These are phyloP conservation scores for Synanthedon tipuliformis DNA, from an alignment of 2,888 invertebrate species.

Conservation along the genomic window DNA sequence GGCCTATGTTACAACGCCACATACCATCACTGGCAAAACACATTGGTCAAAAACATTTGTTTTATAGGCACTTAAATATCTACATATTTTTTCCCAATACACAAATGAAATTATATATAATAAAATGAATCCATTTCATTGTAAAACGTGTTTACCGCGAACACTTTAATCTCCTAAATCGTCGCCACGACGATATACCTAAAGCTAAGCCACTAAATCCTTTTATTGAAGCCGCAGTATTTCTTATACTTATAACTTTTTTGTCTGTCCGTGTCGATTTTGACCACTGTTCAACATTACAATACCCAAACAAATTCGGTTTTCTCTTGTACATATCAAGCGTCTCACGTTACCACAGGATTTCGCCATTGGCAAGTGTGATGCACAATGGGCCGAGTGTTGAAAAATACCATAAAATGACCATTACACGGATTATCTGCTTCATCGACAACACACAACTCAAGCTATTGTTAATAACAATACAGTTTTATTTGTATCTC, in stretches of 20 bases:
- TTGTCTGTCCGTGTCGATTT: constrained; percentile 18
- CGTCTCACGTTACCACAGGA: constrained; percentile 21
- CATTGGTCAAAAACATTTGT: too few species aligned
- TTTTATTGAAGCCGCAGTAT: constrained; percentile 23
- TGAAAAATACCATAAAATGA: constrained; percentile 19
- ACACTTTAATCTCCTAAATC: constrained; percentile 22
- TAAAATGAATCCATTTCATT: constrained; percentile 5
- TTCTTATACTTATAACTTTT: constrained; percentile 23
- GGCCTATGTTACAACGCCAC: too few species aligned
- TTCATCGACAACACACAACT: neutral
- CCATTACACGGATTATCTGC: constrained; percentile 16
- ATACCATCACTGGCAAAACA: too few species aligned
- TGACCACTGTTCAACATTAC: constrained; percentile 30
- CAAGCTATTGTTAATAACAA: too few species aligned
- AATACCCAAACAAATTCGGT: constrained; percentile 17
- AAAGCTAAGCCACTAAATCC: constrained; percentile 25
- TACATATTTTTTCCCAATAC: too few species aligned
- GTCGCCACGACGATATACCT: constrained; percentile 12
- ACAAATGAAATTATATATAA: too few species aligned
- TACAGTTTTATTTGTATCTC: too few species aligned
- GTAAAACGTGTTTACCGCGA: constrained; percentile 16
- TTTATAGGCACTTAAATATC: too few species aligned
- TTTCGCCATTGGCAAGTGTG: constrained; percentile 10
- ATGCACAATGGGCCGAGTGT: constrained; percentile 16
- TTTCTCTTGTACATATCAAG: constrained; percentile 23